phyloP scores from a whole-genome alignment of 2,113 vertebrate genomes.

The Phrynocephalus versicolor region DNA sequence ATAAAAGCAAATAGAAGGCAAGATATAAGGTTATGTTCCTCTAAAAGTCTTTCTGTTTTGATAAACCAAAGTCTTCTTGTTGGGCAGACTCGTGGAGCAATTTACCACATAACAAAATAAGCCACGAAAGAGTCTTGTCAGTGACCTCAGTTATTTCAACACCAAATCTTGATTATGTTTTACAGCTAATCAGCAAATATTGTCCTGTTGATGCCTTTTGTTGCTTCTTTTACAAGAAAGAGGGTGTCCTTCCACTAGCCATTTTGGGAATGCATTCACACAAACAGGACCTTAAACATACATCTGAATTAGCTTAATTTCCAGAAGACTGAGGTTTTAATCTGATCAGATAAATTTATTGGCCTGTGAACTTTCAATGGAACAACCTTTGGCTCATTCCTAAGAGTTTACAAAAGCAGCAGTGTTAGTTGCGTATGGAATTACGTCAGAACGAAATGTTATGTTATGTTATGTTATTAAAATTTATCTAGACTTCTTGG shows the following conservation, averaged over 20 bases:
- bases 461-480: slow-evolving; percentile 42
- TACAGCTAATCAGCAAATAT: neutral
- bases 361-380: neutral
- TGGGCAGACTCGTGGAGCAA: neutral
- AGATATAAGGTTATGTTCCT: neutral
- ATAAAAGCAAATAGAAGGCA: neutral
- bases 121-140: neutral
- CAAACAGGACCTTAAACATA: neutral
- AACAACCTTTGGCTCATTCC: neutral
- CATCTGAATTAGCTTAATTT: neutral
- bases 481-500: slow-evolving; percentile 27
- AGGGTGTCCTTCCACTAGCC: neutral
- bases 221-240: neutral
- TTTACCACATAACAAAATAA: neutral
- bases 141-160: neutral
- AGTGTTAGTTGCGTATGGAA: slow-evolving; percentile 42
- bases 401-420: slow-evolving; percentile 29
- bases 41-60: neutral
- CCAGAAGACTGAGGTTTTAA: neutral
- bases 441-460: slow-evolving; percentile 53
- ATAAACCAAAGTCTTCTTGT: neutral
- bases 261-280: slow-evolving; percentile 1
- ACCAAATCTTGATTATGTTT: neutral
- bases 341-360: neutral
- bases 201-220: neutral